Evolutionary conservation across 2,888 invertebrate species (phyloP).

Genomic region (Lycaena phlaeas): DNA sequence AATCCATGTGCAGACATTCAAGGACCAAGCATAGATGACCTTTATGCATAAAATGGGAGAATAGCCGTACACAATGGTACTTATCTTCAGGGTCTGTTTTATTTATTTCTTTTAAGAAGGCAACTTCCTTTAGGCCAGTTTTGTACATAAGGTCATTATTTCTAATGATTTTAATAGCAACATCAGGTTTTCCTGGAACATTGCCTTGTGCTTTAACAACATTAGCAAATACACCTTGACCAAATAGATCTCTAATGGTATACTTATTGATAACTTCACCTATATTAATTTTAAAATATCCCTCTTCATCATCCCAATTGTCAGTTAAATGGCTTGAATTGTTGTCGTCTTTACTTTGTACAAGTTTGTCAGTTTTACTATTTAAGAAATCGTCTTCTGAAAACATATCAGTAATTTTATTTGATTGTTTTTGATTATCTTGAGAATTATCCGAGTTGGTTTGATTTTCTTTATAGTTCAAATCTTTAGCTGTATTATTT

Average conservation of each 20-base stretch:
- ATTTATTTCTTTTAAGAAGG: slow-evolving; percentile 91
- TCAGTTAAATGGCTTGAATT: slow-evolving; percentile 91
- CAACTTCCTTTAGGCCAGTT: slow-evolving; percentile 96
- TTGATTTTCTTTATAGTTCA: slow-evolving; percentile 13
- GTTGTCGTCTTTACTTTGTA: slow-evolving; percentile 51
- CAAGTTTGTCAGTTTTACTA: slow-evolving; percentile 34
- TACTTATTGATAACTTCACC: slow-evolving; percentile 89
- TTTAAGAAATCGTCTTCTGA: slow-evolving; percentile 91
- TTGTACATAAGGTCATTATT: slow-evolving; percentile 99
- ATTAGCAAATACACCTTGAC: slow-evolving; percentile 98
- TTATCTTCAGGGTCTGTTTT: slow-evolving; percentile 97
- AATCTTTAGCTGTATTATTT: slow-evolving; percentile 17
- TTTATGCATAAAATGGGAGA: slow-evolving; percentile 96
- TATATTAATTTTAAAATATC: slow-evolving; percentile 94
- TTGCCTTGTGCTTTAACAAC: slow-evolving; percentile 94
- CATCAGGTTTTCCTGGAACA: slow-evolving; percentile 86
- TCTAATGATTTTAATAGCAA: slow-evolving; percentile 98
- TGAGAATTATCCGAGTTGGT: slow-evolving; percentile 27
- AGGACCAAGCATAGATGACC: slow-evolving; percentile 98
- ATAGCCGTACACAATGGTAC: slow-evolving; percentile 90
- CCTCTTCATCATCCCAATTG: slow-evolving; percentile 99
- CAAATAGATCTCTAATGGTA: slow-evolving; percentile 94
- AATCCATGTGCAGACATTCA: slow-evolving; percentile 95
- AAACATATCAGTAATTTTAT: slow-evolving; percentile 86
- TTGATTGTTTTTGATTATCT: slow-evolving; percentile 3